Evolutionary conservation across 2,888 invertebrate genomes (phyloP).

Genomic region (Drosophila ezoana): DNA sequence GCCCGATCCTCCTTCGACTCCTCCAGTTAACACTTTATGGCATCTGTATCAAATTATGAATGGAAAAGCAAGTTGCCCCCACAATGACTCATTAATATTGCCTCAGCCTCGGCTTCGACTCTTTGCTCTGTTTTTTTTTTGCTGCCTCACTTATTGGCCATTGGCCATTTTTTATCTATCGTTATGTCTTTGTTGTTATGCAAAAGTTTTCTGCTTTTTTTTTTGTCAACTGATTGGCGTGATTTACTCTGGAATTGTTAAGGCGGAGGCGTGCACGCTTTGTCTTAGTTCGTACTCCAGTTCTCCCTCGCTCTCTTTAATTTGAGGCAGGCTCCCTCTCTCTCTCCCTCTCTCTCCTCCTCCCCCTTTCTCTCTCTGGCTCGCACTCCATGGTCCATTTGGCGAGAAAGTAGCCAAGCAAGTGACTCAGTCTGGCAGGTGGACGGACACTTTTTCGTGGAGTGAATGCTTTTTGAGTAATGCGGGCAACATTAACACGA

Average conservation of each 20-base stretch:
- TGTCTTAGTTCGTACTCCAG: slow-evolving; percentile 24
- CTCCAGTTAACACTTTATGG: slow-evolving; percentile 36
- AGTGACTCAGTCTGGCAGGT: slow-evolving; percentile 50
- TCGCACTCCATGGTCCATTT: slow-evolving; percentile 23
- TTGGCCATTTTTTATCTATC: slow-evolving; percentile 44
- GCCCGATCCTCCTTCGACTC: slow-evolving; percentile 13
- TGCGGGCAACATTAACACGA: slow-evolving; percentile 46
- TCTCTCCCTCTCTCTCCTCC: background rate
- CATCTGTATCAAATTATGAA: slow-evolving; percentile 70
- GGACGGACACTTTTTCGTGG: slow-evolving; percentile 16
- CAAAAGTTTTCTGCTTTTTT: slow-evolving; percentile 34
- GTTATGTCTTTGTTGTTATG: slow-evolving; percentile 48
- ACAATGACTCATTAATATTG: slow-evolving; percentile 67
- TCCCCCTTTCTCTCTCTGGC: background rate
- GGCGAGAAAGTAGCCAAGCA: slow-evolving; percentile 57
- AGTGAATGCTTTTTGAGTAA: slow-evolving; percentile 51
- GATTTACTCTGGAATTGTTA: slow-evolving; percentile 54
- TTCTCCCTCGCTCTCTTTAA: background rate
- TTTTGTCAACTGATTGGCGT: slow-evolving; percentile 58
- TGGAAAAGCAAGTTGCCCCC: slow-evolving; percentile 44
- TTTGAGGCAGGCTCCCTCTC: background rate
- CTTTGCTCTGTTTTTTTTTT: slow-evolving; percentile 2
- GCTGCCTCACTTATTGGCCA: slow-evolving; percentile 47
- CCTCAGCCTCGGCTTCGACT: slow-evolving; percentile 7
- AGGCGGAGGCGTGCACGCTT: slow-evolving; percentile 53